phyloP scores from a whole-genome alignment of 1,140 invertebrate genomes.

The Myzus persicae region DNA sequence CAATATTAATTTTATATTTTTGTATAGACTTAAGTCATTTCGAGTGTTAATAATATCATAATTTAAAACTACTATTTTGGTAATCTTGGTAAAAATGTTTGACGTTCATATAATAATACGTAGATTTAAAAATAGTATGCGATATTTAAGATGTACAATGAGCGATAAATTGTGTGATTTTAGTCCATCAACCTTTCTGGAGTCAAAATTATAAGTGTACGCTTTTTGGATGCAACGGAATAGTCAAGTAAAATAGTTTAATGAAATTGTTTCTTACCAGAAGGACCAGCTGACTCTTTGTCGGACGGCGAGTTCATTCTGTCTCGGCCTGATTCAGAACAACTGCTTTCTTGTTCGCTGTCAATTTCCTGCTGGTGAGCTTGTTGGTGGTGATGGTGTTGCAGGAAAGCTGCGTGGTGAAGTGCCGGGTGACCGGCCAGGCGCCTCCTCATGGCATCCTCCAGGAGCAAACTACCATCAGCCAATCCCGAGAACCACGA shows the following conservation, averaged over 20 bases:
- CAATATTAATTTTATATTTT: background rate
- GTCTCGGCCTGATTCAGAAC: conserved; percentile 63
- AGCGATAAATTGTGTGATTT: background rate
- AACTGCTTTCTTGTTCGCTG: conserved; percentile 64
- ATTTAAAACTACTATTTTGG: background rate
- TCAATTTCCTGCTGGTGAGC: conserved; percentile 60
- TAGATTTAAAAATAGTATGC: background rate
- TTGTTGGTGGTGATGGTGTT: conserved; percentile 55
- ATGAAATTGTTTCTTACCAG: conserved; percentile 60
- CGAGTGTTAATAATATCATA: background rate
- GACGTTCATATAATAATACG: background rate
- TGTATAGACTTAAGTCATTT: background rate
- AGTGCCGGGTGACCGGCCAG: conserved; percentile 60
- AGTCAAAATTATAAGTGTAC: background rate
- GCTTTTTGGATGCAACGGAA: background rate
- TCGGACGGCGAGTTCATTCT: conserved; percentile 61
- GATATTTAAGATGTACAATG: background rate
- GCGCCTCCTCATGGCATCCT: conserved; percentile 62
- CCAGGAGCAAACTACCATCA: conserved; percentile 64
- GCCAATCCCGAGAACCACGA: conserved; percentile 49
- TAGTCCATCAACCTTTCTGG: too few species aligned
- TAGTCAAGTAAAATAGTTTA: background rate
- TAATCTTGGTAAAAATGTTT: background rate
- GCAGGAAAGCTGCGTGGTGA: conserved; percentile 59
- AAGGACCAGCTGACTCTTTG: conserved; percentile 60